Evolutionary conservation across 2,888 invertebrate genomes (phyloP).

Genomic region (Amphipyra tragopoginis): DNA sequence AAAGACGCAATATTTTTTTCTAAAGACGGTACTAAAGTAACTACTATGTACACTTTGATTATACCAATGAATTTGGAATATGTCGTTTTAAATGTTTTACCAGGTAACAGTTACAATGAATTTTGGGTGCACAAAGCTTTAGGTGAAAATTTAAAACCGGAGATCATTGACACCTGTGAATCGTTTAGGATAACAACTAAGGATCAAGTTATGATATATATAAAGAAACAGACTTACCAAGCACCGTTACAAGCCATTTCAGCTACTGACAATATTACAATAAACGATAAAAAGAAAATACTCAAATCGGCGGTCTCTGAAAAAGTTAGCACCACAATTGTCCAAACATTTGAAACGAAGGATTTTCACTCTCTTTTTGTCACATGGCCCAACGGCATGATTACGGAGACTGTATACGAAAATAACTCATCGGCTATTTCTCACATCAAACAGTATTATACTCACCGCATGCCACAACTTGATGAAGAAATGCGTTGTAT

Average conservation of each 20-base stretch:
- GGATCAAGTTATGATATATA: slow-evolving; percentile 77
- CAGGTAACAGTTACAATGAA: slow-evolving; percentile 76
- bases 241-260: slow-evolving; percentile 50
- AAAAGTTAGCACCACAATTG: slow-evolving; percentile 41
- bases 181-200: slow-evolving; percentile 80
- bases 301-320: slow-evolving; percentile 40
- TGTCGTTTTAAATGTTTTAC: slow-evolving; percentile 73
- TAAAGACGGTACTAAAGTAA: slow-evolving; percentile 78
- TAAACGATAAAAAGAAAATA: slow-evolving; percentile 54
- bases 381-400: slow-evolving; percentile 85
- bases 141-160: slow-evolving; percentile 65
- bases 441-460: slow-evolving; percentile 80
- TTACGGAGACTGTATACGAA: slow-evolving; percentile 80
- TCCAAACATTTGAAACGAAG: slow-evolving; percentile 60
- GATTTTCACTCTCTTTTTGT: slow-evolving; percentile 75
- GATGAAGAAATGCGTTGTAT: slow-evolving; percentile 82
- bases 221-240: slow-evolving; percentile 74
- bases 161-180: slow-evolving; percentile 70
- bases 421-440: slow-evolving; percentile 73
- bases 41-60: slow-evolving; percentile 73
- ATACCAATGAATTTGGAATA: slow-evolving; percentile 82
- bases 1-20: slow-evolving; percentile 81
- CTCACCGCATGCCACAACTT: slow-evolving; percentile 53
- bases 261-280: slow-evolving; percentile 40
- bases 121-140: slow-evolving; percentile 82